These are phyloP conservation scores for Ceratina australensis DNA, from an alignment of 1,140 invertebrate species.

Conservation along the genomic window DNA sequence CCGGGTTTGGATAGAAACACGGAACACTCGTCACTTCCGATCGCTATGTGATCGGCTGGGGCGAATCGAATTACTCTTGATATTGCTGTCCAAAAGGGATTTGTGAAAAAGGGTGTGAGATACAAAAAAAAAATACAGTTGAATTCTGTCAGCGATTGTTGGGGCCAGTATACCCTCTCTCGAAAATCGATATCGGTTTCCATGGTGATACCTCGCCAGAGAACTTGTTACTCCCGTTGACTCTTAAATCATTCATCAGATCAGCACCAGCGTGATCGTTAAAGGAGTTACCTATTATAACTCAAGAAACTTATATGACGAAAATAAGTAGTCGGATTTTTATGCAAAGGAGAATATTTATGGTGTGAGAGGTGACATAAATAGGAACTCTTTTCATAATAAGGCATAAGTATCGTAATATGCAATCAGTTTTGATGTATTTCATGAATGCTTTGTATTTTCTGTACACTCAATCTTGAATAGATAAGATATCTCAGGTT, in stretches of 20 bases:
- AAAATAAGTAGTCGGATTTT: no score
- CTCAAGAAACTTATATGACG: no score
- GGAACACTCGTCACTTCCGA: conserved; percentile 8
- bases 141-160: conserved; percentile 51
- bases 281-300: background rate
- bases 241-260: conserved; percentile 69
- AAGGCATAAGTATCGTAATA: no score
- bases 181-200: conserved; percentile 77
- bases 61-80: conserved; percentile 51
- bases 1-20: conserved; percentile 4
- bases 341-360: no score
- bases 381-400: no score
- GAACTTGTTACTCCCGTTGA: conserved; percentile 74
- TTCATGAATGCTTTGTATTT: no score
- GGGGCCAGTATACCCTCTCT: conserved; percentile 58
- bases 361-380: no score
- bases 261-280: conserved; percentile 50
- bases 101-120: conserved; percentile 40
- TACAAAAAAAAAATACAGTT: conserved; percentile 61
- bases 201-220: conserved; percentile 73
- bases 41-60: conserved; percentile 44
- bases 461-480: no score
- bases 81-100: conserved; percentile 50
- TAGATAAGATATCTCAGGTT: no score
- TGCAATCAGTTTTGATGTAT: no score